phyloP scores from a whole-genome alignment of 2,888 invertebrate species.

The Hypercompe scribonia region DNA sequence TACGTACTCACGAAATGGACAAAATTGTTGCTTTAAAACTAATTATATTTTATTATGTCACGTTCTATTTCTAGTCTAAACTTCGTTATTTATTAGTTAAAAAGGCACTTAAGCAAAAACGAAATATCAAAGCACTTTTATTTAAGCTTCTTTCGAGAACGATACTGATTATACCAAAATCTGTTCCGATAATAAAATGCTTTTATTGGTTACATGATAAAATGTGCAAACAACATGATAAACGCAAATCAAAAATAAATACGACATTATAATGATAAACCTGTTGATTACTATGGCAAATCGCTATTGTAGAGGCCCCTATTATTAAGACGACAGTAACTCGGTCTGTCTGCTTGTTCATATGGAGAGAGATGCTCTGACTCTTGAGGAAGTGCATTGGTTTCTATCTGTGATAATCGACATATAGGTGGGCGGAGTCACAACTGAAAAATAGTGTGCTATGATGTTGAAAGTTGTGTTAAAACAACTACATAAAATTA shows the following conservation, averaged over 20 bases:
- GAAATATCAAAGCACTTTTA: not conserved
- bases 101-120: not conserved
- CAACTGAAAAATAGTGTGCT: no score
- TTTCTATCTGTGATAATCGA: no score
- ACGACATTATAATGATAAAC: not conserved
- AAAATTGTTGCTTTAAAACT: not conserved
- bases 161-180: conserved; percentile 6
- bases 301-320: no score
- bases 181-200: not conserved
- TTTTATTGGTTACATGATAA: conserved; percentile 14
- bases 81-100: not conserved
- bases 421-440: no score
- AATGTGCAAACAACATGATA: conserved; percentile 5
- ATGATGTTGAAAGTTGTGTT: no score
- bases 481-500: no score
- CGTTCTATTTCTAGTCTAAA: not conserved
- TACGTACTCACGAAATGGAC: not conserved
- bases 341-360: no score
- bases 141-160: not conserved
- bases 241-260: not conserved
- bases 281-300: not conserved
- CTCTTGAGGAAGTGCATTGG: no score
- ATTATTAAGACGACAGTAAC: no score
- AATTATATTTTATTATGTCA: not conserved
- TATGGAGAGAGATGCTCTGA: no score